phyloP scores from a whole-genome alignment of 2,888 invertebrate species.

The Drosophila leonis region DNA sequence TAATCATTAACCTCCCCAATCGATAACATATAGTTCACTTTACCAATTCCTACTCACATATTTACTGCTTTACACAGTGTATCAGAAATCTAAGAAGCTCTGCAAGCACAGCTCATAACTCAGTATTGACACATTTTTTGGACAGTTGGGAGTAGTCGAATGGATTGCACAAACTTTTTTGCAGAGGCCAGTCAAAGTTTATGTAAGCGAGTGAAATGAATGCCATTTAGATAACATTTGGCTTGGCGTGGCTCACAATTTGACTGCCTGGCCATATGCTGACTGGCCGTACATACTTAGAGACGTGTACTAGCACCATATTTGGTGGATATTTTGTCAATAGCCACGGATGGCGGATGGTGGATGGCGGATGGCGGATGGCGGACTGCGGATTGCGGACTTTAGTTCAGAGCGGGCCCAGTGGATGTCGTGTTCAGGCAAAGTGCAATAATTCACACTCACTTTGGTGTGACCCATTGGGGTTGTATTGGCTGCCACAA shows the following conservation, averaged over 20 bases:
- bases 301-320: conserved; percentile 49
- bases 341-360: conserved; percentile 15
- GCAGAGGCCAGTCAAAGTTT: conserved; percentile 53
- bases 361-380: background rate
- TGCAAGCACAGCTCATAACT: conserved; percentile 16
- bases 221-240: conserved; percentile 75
- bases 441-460: conserved; percentile 82
- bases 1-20: background rate
- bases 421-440: conserved; percentile 71
- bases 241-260: conserved; percentile 40
- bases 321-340: conserved; percentile 65
- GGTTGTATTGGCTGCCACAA: conserved; percentile 61
- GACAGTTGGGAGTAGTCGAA: conserved; percentile 36
- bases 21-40: background rate
- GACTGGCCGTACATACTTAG: conserved; percentile 7
- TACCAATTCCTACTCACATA: background rate
- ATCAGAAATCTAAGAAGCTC: conserved; percentile 8
- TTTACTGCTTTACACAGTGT: background rate
- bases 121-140: conserved; percentile 8
- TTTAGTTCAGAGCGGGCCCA: conserved; percentile 15
- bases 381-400: background rate
- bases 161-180: conserved; percentile 41
- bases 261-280: conserved; percentile 43
- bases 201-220: conserved; percentile 74
- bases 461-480: conserved; percentile 67